Base-by-base conservation (phyloP, 1,140 invertebrate genomes). In the Meloidogyne floridensis region DNA sequence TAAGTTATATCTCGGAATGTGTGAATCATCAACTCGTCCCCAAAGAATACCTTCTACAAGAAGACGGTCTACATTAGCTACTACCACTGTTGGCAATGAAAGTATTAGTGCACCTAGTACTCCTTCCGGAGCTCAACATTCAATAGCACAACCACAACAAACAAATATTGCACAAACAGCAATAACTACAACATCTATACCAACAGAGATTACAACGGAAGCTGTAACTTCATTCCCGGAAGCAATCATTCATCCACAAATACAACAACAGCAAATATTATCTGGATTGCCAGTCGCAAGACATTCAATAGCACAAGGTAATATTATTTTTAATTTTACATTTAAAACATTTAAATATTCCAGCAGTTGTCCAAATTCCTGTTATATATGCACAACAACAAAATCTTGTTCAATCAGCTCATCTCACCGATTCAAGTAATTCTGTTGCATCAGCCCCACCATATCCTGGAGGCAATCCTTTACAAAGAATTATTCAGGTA, bases 1-100 rank as follows among this genome's bases (percentile, higher is more conserved):
- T 51, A 51, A 79, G 80, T 54, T 81, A 54, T 81, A 81, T 51
- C 75, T 81, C 32, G 75, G 74, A 3, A 78, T 81, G 75, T 79
- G 77, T 51, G 65, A 79, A 72, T 71, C 54, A 20, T 71, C 77
- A 13, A 69, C 15, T 15, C 54, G 9, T 42, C 77, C 69, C 47
- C 65, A 72, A 53, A 54, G 65, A 51, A 79, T 15, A 43, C 65
- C 43, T 6, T 53, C 13, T 4, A 51, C 51, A 47, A 79, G 77
- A 47, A 79, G 77, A 71, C 8, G 77, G 6, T 79, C 77, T n/a
- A 78, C 77, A 8, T 54, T 75, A 75, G 59, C 13, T 8, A 43
- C 77, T 47, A 54, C 11, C 1, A 72, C 65, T 32, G 10, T 56
- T 54, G 43, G 72, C 5, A 74, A 47, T 54, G 72, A 51, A 47